These are phyloP conservation scores for Alosa sapidissima DNA, from an alignment of 2,797 vertebrate genomes.

Conservation along the genomic window DNA sequence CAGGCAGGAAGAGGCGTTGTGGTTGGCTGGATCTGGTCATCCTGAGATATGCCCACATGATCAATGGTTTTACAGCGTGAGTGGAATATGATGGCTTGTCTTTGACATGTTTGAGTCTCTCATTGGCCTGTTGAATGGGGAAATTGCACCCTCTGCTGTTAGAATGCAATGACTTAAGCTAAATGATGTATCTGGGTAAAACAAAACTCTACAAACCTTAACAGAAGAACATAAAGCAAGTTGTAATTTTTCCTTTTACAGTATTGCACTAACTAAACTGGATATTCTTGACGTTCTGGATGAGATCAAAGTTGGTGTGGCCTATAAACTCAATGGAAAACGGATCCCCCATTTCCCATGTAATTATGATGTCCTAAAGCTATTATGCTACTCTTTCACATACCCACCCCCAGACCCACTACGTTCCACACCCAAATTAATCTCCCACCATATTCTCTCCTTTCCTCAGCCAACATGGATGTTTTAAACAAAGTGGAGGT, in stretches of 20 bases:
- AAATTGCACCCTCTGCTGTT: neutral
- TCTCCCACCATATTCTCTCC: neutral
- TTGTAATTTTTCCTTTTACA: constrained; percentile 56
- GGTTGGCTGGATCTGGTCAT: constrained; percentile 98
- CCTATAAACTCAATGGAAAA: constrained; percentile 94
- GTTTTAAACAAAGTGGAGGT: constrained; percentile 95
- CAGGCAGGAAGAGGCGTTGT: constrained; percentile 94
- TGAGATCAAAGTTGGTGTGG: constrained; percentile 93
- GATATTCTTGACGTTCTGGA: constrained; percentile 95
- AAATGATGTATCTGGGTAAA: neutral
- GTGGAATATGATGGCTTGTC: constrained; percentile 52
- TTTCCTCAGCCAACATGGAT: constrained; percentile 89
- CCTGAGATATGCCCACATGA: constrained; percentile 95
- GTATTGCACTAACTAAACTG: constrained; percentile 96
- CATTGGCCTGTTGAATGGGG: neutral
- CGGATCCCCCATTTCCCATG: constrained; percentile 97
- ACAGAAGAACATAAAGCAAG: neutral
- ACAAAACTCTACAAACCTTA: neutral
- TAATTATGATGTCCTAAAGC: constrained; percentile 53
- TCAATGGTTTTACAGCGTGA: constrained; percentile 98
- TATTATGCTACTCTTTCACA: neutral
- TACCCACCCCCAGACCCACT: too few relatives aligned
- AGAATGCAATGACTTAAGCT: neutral
- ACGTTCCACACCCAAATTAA: neutral
- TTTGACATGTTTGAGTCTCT: neutral